phyloP scores from a whole-genome alignment of 2,797 vertebrate genomes.

The Takifugu ocellatus region DNA sequence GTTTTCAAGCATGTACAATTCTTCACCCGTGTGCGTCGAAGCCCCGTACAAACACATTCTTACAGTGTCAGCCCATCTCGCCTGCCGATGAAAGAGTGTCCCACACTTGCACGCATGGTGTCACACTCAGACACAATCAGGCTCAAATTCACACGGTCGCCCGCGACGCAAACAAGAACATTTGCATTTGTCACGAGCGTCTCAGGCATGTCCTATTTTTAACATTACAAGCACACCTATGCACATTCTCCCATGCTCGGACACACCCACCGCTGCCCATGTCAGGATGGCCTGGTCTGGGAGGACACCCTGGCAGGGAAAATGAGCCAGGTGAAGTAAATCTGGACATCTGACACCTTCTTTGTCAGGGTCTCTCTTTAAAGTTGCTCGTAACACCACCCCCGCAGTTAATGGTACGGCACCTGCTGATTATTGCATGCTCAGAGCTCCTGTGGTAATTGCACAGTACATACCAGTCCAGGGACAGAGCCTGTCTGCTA shows the following conservation, averaged over 20 bases:
- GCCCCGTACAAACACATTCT: slow-evolving; percentile 8
- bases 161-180: slow-evolving; percentile 48
- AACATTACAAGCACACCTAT: slow-evolving; percentile 65
- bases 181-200: slow-evolving; percentile 43
- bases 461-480: slow-evolving; percentile 71
- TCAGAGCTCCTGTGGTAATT: slow-evolving; percentile 66
- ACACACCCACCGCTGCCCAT: slow-evolving; percentile 58
- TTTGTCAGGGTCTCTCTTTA: slow-evolving; percentile 40
- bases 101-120: slow-evolving; percentile 13
- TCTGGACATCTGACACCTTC: slow-evolving; percentile 56
- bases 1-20: slow-evolving; percentile 17
- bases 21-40: background rate
- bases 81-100: slow-evolving; percentile 19
- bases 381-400: slow-evolving; percentile 50
- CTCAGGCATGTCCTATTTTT: slow-evolving; percentile 65
- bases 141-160: slow-evolving; percentile 53
- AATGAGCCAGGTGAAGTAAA: slow-evolving; percentile 56
- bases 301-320: slow-evolving; percentile 18
- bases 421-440: slow-evolving; percentile 67
- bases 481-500: slow-evolving; percentile 39
- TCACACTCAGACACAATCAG: slow-evolving; percentile 28
- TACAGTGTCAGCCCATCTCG: slow-evolving; percentile 8
- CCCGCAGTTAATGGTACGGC: slow-evolving; percentile 58
- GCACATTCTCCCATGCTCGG: slow-evolving; percentile 67
- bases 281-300: slow-evolving; percentile 17